Conservation (phyloP, 2,888 invertebrate genomes). For the Sphinx pinastri region DNA sequence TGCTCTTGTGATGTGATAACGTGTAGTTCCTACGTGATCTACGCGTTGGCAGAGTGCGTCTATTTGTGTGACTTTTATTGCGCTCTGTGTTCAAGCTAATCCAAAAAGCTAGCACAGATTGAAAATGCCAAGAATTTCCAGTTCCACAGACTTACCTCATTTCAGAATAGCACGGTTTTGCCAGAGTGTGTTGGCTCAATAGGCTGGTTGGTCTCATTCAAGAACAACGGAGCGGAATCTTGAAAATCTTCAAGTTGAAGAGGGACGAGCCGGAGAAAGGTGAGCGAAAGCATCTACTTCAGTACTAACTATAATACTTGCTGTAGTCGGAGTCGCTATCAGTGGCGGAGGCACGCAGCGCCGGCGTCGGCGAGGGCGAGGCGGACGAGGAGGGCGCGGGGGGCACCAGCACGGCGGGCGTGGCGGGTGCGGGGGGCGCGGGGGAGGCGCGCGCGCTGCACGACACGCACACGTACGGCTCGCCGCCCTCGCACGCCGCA, state of each 20-base stretch:
- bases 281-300: conserved; percentile 73
- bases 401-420: conserved; percentile 32
- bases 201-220: background rate
- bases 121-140: background rate
- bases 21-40: conserved; percentile 32
- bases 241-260: background rate
- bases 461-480: conserved; percentile 52
- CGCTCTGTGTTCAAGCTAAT: conserved; percentile 39
- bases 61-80: conserved; percentile 33
- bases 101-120: background rate
- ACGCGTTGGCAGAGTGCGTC: conserved; percentile 30
- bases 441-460: conserved; percentile 42
- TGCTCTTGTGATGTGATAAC: background rate
- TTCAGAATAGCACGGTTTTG: background rate
- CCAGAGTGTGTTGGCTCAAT: background rate
- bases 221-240: background rate
- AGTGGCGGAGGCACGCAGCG: conserved; percentile 44
- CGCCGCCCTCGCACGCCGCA: conserved; percentile 47
- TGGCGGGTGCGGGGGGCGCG: background rate
- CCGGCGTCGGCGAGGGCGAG: conserved; percentile 37
- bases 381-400: conserved; percentile 41
- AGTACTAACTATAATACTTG: conserved; percentile 83
- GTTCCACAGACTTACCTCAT: too few relatives aligned
- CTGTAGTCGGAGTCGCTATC: conserved; percentile 81
- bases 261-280: conserved; percentile 43